Evolutionary conservation across 2,888 invertebrate species (phyloP).

Genomic region (Laothoe populi): DNA sequence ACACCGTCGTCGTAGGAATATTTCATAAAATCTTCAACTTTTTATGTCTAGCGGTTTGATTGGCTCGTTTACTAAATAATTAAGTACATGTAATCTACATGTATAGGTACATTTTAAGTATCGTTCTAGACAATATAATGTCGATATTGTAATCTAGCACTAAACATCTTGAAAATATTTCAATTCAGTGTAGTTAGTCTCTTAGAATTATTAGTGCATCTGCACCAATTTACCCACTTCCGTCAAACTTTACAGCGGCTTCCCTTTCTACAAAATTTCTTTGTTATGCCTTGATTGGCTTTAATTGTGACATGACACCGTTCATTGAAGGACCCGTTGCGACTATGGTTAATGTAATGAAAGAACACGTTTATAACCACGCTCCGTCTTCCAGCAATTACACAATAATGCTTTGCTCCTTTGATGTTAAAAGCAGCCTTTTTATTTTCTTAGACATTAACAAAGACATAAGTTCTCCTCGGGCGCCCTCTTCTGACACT

Average conservation of each 20-base stretch:
- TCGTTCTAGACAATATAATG: no score
- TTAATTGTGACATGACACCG: conserved; percentile 13
- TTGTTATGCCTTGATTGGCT: conserved; percentile 7
- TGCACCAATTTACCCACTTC: background rate
- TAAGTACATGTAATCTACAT: no score
- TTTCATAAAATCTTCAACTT: no score
- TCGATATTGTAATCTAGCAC: no score
- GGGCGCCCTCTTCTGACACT: no score
- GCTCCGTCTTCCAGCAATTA: background rate
- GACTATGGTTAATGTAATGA: conserved; percentile 6
- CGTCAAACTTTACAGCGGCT: background rate
- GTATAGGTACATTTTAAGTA: no score
- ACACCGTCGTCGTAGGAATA: no score
- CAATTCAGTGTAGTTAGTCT: no score
- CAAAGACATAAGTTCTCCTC: no score
- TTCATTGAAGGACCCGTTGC: conserved; percentile 13
- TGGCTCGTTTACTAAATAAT: no score
- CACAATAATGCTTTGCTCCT: background rate
- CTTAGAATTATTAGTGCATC: background rate
- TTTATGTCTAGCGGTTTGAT: no score
- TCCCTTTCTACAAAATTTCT: conserved; percentile 2
- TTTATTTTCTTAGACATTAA: background rate
- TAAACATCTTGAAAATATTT: no score
- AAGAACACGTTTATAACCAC: conserved; percentile 2
- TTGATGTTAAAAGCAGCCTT: conserved; percentile 1